A percentile compares a stretch with the other conserved stretches of the same genome.
phyloP scores from a whole-genome alignment of 2,113 vertebrate species.

The Mormyrus lacerda region DNA sequence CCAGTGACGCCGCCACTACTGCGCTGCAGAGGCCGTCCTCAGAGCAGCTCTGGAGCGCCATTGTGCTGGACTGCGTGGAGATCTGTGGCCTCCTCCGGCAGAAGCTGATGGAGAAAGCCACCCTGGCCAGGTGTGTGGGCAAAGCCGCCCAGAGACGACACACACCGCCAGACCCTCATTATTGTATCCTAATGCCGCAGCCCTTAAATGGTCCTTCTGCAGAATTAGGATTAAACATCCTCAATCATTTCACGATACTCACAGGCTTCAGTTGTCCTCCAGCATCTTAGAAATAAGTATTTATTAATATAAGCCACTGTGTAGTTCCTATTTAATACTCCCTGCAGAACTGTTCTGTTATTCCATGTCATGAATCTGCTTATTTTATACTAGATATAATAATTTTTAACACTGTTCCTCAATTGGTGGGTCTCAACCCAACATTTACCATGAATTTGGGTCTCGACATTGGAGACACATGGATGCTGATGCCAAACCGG shows the following conservation, averaged over 20 bases:
- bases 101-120: slow-evolving; percentile 94
- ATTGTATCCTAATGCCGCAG: not conserved
- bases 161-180: not conserved
- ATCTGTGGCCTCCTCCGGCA: slow-evolving; percentile 88
- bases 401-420: not conserved
- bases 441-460: not conserved
- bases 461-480: not conserved
- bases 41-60: slow-evolving; percentile 89
- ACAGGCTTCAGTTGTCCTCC: not conserved
- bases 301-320: not conserved
- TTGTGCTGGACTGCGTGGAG: slow-evolving; percentile 90
- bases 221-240: not conserved
- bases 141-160: not conserved
- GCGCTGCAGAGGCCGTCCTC: slow-evolving; percentile 78
- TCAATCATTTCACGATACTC: not conserved
- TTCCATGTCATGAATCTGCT: not conserved
- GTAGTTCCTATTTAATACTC: not conserved
- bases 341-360: not conserved
- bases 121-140: slow-evolving; percentile 74
- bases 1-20: not conserved
- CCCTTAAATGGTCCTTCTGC: not conserved
- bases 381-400: not conserved
- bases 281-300: not conserved
- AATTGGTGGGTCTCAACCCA: not conserved
- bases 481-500: not conserved